A percentile compares a stretch with the other conserved stretches of the same genome.
phyloP scores from a whole-genome alignment of 2,113 vertebrate genomes.

The Erythrocercus mccallii region DNA sequence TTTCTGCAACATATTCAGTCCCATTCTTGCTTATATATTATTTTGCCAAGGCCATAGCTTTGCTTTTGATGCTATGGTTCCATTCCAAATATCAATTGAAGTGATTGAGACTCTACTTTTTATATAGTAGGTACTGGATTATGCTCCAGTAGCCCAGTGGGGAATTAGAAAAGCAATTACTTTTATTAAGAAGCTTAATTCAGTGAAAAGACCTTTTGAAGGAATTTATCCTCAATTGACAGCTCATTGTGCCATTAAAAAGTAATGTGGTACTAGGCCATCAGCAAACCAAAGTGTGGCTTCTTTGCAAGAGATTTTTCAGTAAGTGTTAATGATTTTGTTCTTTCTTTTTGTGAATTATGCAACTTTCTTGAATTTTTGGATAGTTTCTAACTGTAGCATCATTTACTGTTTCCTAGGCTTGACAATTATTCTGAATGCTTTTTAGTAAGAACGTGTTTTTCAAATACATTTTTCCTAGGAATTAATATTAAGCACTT shows the following conservation, averaged over 20 bases:
- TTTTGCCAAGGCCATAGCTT: not conserved
- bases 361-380: not conserved
- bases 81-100: not conserved
- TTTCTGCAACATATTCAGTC: not conserved
- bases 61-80: not conserved
- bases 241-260: not conserved
- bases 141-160: not conserved
- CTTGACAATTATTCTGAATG: not conserved
- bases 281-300: not conserved
- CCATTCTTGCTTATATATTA: not conserved
- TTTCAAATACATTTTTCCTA: not conserved
- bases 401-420: not conserved
- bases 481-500: not conserved
- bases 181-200: conserved; percentile 53
- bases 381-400: not conserved
- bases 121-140: not conserved
- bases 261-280: not conserved
- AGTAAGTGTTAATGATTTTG: not conserved
- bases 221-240: conserved; percentile 17
- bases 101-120: not conserved
- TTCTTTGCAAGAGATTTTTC: not conserved
- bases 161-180: conserved; percentile 17
- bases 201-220: conserved; percentile 7
- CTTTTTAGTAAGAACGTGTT: not conserved
- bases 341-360: not conserved